Percentiles rank a stretch among this genome's conserved stretches.
Evolutionary conservation across 2,113 vertebrate species (phyloP).

Genomic region (Petrocephalus microphthalmus): DNA sequence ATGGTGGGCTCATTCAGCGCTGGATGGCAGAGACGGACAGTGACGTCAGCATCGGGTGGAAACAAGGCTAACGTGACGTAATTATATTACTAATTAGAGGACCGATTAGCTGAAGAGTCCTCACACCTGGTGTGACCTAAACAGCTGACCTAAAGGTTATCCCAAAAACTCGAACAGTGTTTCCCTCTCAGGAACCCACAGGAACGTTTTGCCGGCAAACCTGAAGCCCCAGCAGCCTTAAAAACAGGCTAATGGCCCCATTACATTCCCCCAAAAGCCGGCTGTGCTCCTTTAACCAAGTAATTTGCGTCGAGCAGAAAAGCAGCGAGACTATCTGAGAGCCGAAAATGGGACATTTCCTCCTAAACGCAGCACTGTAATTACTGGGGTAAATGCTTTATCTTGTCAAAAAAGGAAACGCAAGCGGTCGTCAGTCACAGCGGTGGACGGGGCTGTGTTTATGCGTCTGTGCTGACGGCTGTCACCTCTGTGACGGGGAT

Average conservation of each 20-base stretch:
- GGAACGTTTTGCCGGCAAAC: neutral
- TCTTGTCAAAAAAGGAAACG: slow-evolving; percentile 43
- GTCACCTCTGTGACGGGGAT: neutral
- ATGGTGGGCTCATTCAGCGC: slow-evolving; percentile 95
- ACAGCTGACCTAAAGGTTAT: no score
- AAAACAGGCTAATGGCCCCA: slow-evolving; percentile 35
- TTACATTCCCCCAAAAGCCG: slow-evolving; percentile 3
- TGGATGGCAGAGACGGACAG: slow-evolving; percentile 48
- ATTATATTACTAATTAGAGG: no score
- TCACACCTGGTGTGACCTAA: no score
- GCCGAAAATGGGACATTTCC: slow-evolving; percentile 35
- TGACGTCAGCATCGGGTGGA: neutral
- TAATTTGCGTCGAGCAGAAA: slow-evolving; percentile 10
- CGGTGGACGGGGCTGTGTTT: neutral
- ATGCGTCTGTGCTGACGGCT: neutral
- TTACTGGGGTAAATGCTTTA: slow-evolving; percentile 43
- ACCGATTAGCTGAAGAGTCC: no score
- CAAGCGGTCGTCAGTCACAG: slow-evolving; percentile 41
- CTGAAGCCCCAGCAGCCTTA: slow-evolving; percentile 12
- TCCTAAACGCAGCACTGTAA: slow-evolving; percentile 40
- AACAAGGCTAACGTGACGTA: neutral
- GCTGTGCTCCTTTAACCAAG: slow-evolving; percentile 18
- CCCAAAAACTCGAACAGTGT: no score
- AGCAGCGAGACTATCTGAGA: slow-evolving; percentile 33
- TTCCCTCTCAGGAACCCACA: neutral